Evolutionary conservation across 1,140 invertebrate genomes (phyloP), one percentile per base, ranked within the genome.

Genomic region (Thrips palmi): DNA sequence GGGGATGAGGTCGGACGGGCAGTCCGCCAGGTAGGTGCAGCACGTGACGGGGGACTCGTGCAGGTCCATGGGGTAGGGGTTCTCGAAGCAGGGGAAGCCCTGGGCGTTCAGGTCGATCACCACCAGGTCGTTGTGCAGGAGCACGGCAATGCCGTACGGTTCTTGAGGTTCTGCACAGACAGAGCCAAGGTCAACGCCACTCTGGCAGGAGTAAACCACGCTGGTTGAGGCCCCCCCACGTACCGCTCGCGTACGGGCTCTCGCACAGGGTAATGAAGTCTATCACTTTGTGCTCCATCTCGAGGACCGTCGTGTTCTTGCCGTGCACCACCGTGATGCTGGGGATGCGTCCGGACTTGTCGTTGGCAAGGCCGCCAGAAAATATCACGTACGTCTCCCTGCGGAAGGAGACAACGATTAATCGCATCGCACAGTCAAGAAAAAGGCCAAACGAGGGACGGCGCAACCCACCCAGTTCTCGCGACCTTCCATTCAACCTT

Each of bases 11-110:
- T 98, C 93, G 35, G 83, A 82, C 21, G 92, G 92, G 62, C 92
- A 97, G 63, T 98, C 91, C 25, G 89, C 88, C 52, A 94, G 77
- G 66, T 97, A 97, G 38, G 77, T 74, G 60, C 91, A 92, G 62
- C 80, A 89, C 32, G 92, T 96, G 39, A 97, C 89, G 22, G 89
- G 82, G 37, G 87, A 92, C 63, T 97, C 92, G 62, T 97, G 93
- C 45, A 98, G 72, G 63, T 98, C 92, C 89, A 97, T 97, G 28
- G 93, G 85, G 67, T 98, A 97, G 30, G 93, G 96, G 68, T 96
- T 96, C 62, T 97, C 91, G 65, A 96, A 94, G 61, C 89, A 94
- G 11, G 94, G 92, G 66, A 96, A 98, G 52, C 92, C 92, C 32
- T 77, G 72, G 28, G 84, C 82, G 53, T 81, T 72, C 48, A 98